These are phyloP conservation scores for Dolichopus griseipennis DNA, from an alignment of 2,888 invertebrate genomes.

Conservation along the genomic window DNA sequence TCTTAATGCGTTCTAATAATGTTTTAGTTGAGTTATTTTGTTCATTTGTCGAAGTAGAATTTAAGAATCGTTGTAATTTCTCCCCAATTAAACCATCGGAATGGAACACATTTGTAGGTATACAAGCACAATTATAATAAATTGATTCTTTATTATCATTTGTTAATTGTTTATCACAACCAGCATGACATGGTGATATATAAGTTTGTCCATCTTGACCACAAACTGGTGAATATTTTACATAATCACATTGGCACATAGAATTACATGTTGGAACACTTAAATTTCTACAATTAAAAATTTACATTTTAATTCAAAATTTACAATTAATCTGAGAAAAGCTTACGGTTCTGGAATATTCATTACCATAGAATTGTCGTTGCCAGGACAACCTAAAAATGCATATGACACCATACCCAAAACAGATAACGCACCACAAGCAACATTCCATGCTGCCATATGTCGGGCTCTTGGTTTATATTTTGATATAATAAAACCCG, in stretches of 20 bases:
- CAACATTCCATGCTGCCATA: conserved; percentile 61
- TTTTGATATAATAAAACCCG: conserved; percentile 57
- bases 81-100: conserved; percentile 10
- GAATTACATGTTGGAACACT: conserved; percentile 48
- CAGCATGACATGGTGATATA: conserved; percentile 74
- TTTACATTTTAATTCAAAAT: not conserved
- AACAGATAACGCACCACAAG: conserved; percentile 54
- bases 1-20: not conserved
- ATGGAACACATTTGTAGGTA: not conserved
- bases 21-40: not conserved
- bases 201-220: conserved; percentile 56
- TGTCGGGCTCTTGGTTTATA: conserved; percentile 57
- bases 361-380: conserved; percentile 45
- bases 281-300: conserved; percentile 17
- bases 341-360: conserved; percentile 35
- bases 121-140: conserved; percentile 17
- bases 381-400: conserved; percentile 57
- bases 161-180: conserved; percentile 49
- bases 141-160: conserved; percentile 44
- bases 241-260: conserved; percentile 59
- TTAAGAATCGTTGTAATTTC: not conserved
- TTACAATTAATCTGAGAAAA: not conserved
- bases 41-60: not conserved
- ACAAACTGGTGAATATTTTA: conserved; percentile 66
- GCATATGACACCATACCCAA: conserved; percentile 56